phyloP scores from a whole-genome alignment of 92 coral and sea anemone genomes.

The Scolanthus callimorphus region DNA sequence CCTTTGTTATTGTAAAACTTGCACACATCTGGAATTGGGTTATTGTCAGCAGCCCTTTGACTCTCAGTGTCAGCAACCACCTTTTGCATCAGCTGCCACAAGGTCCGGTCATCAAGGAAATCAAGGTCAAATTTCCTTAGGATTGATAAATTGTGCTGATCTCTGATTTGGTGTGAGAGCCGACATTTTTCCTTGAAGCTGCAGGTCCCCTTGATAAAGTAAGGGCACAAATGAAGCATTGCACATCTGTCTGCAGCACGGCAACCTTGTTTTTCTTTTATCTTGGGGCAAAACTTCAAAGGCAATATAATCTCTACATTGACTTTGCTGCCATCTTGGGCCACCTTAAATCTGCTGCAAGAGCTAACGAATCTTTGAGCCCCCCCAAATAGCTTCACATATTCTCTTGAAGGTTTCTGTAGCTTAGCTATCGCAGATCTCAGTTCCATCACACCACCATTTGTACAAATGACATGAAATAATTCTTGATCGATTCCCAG shows the following conservation, averaged over 20 bases:
- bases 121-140: constrained; percentile 31
- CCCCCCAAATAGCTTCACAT: constrained; percentile 16
- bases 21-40: constrained; percentile 65
- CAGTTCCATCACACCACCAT: constrained; percentile 58
- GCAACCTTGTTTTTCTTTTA: constrained; percentile 45
- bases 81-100: constrained; percentile 36
- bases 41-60: constrained; percentile 53
- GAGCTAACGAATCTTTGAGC: too few relatives aligned
- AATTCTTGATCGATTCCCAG: too few relatives aligned
- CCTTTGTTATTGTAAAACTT: constrained; percentile 68
- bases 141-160: too few relatives aligned
- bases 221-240: constrained; percentile 78
- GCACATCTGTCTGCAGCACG: constrained; percentile 27
- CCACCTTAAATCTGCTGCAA: background rate
- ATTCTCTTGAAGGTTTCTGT: constrained; percentile 6
- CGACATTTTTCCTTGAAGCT: constrained; percentile 53
- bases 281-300: constrained; percentile 55
- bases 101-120: background rate
- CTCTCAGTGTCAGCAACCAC: constrained; percentile 55
- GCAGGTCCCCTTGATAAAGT: constrained; percentile 64
- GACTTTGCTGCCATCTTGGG: background rate
- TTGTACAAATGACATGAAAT: constrained; percentile 8
- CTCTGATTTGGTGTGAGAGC: constrained; percentile 45
- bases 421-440: constrained; percentile 35
- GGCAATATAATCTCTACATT: constrained; percentile 37